phyloP scores from a whole-genome alignment of 2,888 invertebrate genomes.

The Agriopis leucophaearia region DNA sequence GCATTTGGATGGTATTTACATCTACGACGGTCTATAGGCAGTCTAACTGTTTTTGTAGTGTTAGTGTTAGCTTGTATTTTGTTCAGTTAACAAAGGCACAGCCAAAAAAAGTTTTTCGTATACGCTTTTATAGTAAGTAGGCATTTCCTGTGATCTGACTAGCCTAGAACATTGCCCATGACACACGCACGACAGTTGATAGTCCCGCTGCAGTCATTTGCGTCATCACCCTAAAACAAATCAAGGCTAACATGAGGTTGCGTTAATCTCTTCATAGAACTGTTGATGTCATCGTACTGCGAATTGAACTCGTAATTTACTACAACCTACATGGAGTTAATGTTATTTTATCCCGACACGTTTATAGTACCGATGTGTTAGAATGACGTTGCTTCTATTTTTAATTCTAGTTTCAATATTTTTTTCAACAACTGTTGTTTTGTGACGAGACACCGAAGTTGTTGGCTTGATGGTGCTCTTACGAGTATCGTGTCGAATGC shows the following conservation, averaged over 20 bases:
- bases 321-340: constrained; percentile 22
- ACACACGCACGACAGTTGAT: constrained; percentile 24
- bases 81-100: not conserved
- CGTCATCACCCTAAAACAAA: constrained; percentile 44
- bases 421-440: not conserved
- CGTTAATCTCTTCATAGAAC: constrained; percentile 30
- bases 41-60: no score
- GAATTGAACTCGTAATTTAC: constrained; percentile 15
- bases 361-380: not conserved
- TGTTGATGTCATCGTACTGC: constrained; percentile 33
- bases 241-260: constrained; percentile 39
- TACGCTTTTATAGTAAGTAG: constrained; percentile 4
- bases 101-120: not conserved
- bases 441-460: no score
- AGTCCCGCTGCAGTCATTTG: constrained; percentile 31
- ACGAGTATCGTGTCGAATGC: no score
- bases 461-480: no score
- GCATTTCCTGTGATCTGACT: constrained; percentile 6
- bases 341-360: constrained; percentile 12
- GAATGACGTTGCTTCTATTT: constrained; percentile 1
- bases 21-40: no score
- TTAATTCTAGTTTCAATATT: not conserved
- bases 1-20: no score
- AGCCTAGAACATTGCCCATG: constrained; percentile 8
- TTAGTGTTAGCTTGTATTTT: no score